Base-by-base conservation (phyloP, 2,797 vertebrate species). In the Pseudochirops corinnae region DNA sequence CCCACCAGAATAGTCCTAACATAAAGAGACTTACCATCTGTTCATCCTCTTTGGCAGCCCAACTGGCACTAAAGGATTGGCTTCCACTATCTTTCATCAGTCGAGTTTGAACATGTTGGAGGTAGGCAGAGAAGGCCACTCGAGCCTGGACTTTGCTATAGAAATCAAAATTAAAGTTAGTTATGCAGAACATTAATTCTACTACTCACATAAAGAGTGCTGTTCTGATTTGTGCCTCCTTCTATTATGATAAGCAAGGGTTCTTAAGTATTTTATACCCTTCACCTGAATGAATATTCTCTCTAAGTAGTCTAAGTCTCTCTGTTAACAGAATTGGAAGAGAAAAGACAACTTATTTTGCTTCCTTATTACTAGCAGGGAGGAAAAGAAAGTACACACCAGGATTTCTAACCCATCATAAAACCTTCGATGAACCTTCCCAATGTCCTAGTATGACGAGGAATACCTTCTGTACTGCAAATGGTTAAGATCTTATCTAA, bases 141-240 rank as follows among this genome's bases (percentile, higher is more conserved):
- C 99, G 99, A 87, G 99, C 99, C 98, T 99, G 99, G 50, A 99
- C 99, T 98, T 99, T 99, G 99, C 99, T 99, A 95, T 0, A 95
- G 91, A 97, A 98, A 98, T 95, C 92, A 96, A 93, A 97, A 97
- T 97, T 2, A 92, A 67, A 0, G 7, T 98, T 55, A 55, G 53
- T 11, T 97, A 97, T 1, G 55, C 13, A 62, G 96, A 94, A 97
- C 29, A 55, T 55, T 52, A n/a, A 67, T 33, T 58, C 93, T 90
- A 82, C 55, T 56, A 91, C 28, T n/a, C 52, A 14, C 29, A 91
- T 50, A 26, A 56, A 82, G 58, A 0, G 55, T 5, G 67, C 50
- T 93, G 58, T 55, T 93, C 55, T 55, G n/a, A 58, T 60, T 95
- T 93, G 91, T 95, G 26, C 18, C 67, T 60, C 56, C 74, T 97